Base-by-base conservation (phyloP, 2,888 invertebrate genomes). In the Cephus pygmeus region DNA sequence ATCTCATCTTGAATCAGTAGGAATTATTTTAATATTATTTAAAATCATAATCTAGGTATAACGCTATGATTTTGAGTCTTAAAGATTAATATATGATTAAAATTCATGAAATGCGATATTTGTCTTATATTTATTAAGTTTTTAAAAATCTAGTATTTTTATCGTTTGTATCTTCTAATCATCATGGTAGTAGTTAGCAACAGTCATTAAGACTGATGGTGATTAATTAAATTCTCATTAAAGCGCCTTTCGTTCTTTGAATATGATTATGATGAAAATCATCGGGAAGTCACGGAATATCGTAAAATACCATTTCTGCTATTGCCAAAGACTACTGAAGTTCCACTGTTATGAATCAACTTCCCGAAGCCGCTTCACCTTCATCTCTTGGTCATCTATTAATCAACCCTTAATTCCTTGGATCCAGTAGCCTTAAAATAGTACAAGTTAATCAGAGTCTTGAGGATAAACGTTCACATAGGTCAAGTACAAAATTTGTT, bases 1-100 rank as follows among this genome's bases (percentile, higher is more conserved):
- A 91, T 92, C 23, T 88, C 86, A 73, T 89, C 92, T 4, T 93
- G 76, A 85, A 56, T 23, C 56, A 56, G 56, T 56, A 23, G 23
- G 23, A 2, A 23, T 56, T 23, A 56, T 56, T 56, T 56, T 56
- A 56, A 56, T 23, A 56, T 56, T 56, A 56, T 23, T 6, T 56
- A 23, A 56, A 56, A 56, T 56, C 23, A 56, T 56, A 56, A 56
- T 56, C 40, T 15, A 23, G 23, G 15, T 15, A 23, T 56, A 23
- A 9, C 56, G 0, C 0, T 56, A 56, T 56, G 23, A 9, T 56
- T 23, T 56, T 56, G 15, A 56, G 40, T 9, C 1, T 15, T 56
- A 23, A 56, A 56, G 40, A 23, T 56, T 56, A 56, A 56, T 56
- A 23, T 15, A 56, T 56, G 56, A 56, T 56, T 23, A 56, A 56